Base-by-base conservation (phyloP, 1,140 invertebrate genomes). In the Propsilocerus akamusi region DNA sequence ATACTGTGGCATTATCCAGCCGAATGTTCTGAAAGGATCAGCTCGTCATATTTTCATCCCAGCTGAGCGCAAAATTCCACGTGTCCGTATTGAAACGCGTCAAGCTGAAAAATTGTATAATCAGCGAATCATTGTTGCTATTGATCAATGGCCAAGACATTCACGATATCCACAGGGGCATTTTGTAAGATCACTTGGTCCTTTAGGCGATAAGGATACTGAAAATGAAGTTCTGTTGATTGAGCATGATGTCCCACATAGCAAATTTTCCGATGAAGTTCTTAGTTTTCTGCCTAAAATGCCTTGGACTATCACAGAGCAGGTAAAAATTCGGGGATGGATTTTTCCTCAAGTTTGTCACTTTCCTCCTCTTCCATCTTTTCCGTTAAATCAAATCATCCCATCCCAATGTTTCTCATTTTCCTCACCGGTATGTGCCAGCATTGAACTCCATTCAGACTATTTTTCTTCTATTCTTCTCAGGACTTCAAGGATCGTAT, bases 201-300 rank as follows among this genome's bases (percentile, higher is more conserved):
- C 75, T 48, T 48, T 66, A 59, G 92, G 86, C 46, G 80, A 94
- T 60, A 85, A 85, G 66, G 76, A 81, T 20, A 92, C 93, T 12
- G 96, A 97, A 69, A 99, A 95, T 66, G 90, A 96, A 71, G 86
- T 89, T 7, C 75, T 99, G 34, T 71, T 99, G 2, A 66, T 99
- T 37, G 97, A 99, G 62, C 94, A 99, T 64, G 95, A 98, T 68
- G 83, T 99, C 17, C 95, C 95, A 0, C 92, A 98, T 62, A 84
- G 83, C 57, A 77, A 84, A 57, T 99, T 99, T 64, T 93, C 92
- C 1, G 87, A 95, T 58, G 80, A 86, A 46, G 97, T 99, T 23
- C 74, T 97, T 0, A 83, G 80, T 52, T 98, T 88, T 63, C 69
- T 99, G 23, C 97, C 97, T 0, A 75, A 82, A 56, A 57, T 92